These are phyloP conservation scores for Gibbula magus DNA, from an alignment of 2,888 invertebrate genomes.

Conservation along the genomic window DNA sequence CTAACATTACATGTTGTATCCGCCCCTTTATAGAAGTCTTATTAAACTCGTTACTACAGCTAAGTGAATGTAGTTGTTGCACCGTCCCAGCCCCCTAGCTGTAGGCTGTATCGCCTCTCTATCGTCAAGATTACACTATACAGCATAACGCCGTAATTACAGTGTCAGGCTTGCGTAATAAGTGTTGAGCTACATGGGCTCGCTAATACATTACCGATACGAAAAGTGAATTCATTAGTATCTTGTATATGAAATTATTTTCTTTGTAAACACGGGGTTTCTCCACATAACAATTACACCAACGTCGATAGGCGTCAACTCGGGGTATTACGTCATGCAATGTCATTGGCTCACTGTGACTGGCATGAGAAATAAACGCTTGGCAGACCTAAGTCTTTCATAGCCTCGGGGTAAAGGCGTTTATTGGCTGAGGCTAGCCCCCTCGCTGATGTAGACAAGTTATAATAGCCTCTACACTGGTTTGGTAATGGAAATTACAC, in stretches of 20 bases:
- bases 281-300: background rate
- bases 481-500: background rate
- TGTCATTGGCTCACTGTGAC: background rate
- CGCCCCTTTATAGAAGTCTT: no score
- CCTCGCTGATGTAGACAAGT: background rate
- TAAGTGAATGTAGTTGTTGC: no score
- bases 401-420: background rate
- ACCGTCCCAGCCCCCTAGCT: no score
- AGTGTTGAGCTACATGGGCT: no score
- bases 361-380: background rate
- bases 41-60: no score
- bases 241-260: slow-evolving; percentile 6
- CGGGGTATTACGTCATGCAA: background rate
- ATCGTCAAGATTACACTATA: no score
- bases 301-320: background rate
- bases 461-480: background rate
- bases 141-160: no score
- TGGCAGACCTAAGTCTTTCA: background rate
- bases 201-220: background rate
- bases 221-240: background rate
- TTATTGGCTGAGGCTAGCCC: background rate
- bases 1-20: no score
- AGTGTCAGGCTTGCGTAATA: no score
- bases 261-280: background rate
- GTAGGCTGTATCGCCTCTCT: no score